These are phyloP conservation scores for Polydrusus tereticollis DNA, from an alignment of 2,888 invertebrate genomes.

Conservation along the genomic window DNA sequence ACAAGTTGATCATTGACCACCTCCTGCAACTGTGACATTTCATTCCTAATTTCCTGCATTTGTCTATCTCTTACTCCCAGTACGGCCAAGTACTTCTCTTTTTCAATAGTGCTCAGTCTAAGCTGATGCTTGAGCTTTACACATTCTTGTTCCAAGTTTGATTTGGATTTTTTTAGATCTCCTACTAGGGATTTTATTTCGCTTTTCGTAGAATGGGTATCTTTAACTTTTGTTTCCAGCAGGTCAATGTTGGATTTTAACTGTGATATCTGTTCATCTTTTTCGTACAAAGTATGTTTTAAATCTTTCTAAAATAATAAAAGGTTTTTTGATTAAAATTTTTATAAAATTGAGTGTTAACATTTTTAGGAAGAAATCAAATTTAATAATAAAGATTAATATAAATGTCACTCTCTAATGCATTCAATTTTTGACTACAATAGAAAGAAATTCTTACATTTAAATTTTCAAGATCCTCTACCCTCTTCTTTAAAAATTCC, in stretches of 20 bases:
- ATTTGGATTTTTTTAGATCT: conserved; percentile 60
- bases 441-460: conserved; percentile 51
- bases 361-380: no score
- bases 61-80: conserved; percentile 64
- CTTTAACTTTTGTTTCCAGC: conserved; percentile 55
- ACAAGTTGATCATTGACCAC: conserved; percentile 64
- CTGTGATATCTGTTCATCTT: conserved; percentile 36
- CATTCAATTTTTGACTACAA: not conserved
- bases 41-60: conserved; percentile 63
- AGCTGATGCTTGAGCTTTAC: conserved; percentile 61
- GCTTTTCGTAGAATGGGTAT: conserved; percentile 51
- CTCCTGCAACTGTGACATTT: conserved; percentile 64
- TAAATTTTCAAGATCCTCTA: conserved; percentile 60
- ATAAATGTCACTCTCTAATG: no score
- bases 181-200: conserved; percentile 59
- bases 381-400: no score
- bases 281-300: conserved; percentile 21
- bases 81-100: conserved; percentile 64
- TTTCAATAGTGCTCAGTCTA: conserved; percentile 62
- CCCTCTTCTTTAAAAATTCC: conserved; percentile 57
- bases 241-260: conserved; percentile 53
- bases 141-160: conserved; percentile 58
- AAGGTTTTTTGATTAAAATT: not conserved
- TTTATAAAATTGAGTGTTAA: no score
- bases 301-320: conserved; percentile 28